Conservation (phyloP, 2,113 vertebrate genomes). For the Aegithalos caudatus region DNA sequence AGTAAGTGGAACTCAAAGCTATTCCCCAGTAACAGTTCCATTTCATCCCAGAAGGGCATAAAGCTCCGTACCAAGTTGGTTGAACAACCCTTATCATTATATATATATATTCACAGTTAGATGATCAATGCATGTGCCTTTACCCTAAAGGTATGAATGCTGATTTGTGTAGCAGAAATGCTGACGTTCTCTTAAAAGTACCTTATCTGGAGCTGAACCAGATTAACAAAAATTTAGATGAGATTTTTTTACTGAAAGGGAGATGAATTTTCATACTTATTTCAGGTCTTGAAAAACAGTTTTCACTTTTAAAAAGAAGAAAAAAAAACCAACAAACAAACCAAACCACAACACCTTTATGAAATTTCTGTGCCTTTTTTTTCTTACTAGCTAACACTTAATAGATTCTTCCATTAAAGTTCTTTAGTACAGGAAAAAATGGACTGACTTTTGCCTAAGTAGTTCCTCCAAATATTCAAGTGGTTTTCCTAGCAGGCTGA, state of each 20-base stretch:
- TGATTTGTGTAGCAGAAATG: not conserved
- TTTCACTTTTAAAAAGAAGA: not conserved
- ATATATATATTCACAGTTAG: not conserved
- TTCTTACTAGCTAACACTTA: not conserved
- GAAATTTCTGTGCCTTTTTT: not conserved
- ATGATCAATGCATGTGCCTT: not conserved
- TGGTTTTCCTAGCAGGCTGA: not conserved
- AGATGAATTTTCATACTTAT: not conserved
- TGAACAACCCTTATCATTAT: not conserved
- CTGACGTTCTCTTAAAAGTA: not conserved
- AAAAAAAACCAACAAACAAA: not conserved
- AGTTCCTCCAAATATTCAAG: not conserved
- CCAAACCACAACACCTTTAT: not conserved
- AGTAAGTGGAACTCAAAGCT: not conserved
- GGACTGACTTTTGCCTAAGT: not conserved
- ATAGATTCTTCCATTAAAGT: not conserved
- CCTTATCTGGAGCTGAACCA: not conserved
- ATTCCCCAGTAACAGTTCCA: fast-evolving
- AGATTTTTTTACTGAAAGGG: not conserved
- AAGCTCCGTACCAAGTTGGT: not conserved
- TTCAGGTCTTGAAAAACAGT: not conserved
- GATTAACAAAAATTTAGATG: not conserved
- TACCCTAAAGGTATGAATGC: not conserved
- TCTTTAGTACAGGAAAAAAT: not conserved
- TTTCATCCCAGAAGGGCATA: not conserved